A percentile compares a stretch with the other conserved stretches of the same genome.
phyloP scores from a whole-genome alignment of 1,140 invertebrate genomes.

The Euwallacea fornicatus region DNA sequence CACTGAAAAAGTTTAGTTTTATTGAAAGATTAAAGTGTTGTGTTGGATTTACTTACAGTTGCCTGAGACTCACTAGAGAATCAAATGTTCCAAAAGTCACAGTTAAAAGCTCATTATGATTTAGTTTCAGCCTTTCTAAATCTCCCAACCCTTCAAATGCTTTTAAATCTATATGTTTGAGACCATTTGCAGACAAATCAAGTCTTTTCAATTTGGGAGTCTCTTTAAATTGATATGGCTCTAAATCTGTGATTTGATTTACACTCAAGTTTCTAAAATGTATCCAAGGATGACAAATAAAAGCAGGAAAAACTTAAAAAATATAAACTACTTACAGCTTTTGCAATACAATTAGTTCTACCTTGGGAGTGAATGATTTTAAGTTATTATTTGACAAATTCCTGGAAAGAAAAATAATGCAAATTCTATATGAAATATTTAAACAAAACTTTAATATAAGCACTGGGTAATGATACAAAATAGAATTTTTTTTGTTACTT shows the following conservation, averaged over 20 bases:
- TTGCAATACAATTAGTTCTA: conserved; percentile 50
- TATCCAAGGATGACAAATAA: conserved; percentile 22
- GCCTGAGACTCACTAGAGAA: conserved; percentile 64
- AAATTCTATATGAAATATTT: no score
- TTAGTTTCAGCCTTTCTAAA: conserved; percentile 67
- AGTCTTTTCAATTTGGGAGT: conserved; percentile 68
- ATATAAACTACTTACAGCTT: conserved; percentile 51
- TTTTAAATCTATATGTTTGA: conserved; percentile 63
- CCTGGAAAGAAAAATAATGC: conserved; percentile 41
- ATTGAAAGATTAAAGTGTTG: conserved; percentile 13
- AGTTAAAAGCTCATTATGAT: conserved; percentile 68
- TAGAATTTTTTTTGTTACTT: not conserved
- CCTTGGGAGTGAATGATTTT: conserved; percentile 48
- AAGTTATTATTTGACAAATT: conserved; percentile 51
- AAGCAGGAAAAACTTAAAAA: not conserved
- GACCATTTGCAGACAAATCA: conserved; percentile 68
- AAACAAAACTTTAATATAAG: no score
- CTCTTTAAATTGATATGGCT: conserved; percentile 72
- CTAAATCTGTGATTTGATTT: conserved; percentile 75
- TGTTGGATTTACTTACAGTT: conserved; percentile 64
- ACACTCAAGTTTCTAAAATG: conserved; percentile 69
- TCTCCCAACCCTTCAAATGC: conserved; percentile 65
- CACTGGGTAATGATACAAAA: not conserved
- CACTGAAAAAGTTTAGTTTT: conserved; percentile 55
- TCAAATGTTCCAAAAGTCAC: conserved; percentile 70